Evolutionary conservation across 2,888 invertebrate species (phyloP).

Genomic region (Spisula solida): DNA sequence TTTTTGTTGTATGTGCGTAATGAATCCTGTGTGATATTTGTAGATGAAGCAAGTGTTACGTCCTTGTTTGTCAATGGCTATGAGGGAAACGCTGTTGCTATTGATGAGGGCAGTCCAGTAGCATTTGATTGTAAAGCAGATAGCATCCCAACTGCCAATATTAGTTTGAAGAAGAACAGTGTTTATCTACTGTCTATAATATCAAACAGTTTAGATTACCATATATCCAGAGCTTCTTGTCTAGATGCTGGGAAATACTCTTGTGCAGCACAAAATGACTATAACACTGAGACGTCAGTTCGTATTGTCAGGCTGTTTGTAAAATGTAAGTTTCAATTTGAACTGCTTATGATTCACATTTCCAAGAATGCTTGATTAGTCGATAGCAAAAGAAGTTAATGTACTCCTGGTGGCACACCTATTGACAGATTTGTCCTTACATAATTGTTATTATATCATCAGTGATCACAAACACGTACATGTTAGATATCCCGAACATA

Average conservation of each 20-base stretch:
- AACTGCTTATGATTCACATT: too few relatives aligned
- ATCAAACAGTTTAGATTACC: not conserved
- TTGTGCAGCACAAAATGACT: slow-evolving; percentile 3
- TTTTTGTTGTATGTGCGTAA: not conserved
- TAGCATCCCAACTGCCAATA: not conserved
- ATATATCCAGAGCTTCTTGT: not conserved
- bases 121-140: slow-evolving; percentile 10
- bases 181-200: not conserved
- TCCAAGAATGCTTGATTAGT: too few relatives aligned
- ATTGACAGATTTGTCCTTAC: too few relatives aligned
- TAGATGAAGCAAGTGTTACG: slow-evolving; percentile 27
- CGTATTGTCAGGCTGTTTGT: not conserved
- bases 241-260: not conserved
- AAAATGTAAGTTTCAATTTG: slow-evolving; percentile 17
- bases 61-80: slow-evolving; percentile 23
- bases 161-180: not conserved
- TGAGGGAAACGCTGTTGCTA: not conserved
- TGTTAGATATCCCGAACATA: too few relatives aligned
- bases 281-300: not conserved
- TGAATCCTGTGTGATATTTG: not conserved
- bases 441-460: too few relatives aligned
- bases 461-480: too few relatives aligned
- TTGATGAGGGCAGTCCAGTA: not conserved
- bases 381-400: too few relatives aligned
- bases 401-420: too few relatives aligned